Evolutionary conservation across 1,140 invertebrate genomes (phyloP).

Genomic region (Spodoptera litura): DNA sequence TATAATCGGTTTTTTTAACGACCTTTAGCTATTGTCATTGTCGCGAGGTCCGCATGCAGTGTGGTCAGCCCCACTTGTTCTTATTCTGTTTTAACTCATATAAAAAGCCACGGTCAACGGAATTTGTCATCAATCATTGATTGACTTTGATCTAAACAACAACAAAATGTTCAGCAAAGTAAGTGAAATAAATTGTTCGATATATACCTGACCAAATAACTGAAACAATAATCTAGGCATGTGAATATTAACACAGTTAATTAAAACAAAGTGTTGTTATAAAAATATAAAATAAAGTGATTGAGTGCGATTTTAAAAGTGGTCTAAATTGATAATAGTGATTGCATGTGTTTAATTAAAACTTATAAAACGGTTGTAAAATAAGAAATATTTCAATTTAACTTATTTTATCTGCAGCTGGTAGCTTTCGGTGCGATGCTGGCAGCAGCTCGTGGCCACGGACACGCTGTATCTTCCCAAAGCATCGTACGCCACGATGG

Average conservation of each 20-base stretch:
- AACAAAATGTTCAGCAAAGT: constrained; percentile 67
- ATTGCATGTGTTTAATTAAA: too few relatives aligned
- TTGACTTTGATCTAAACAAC: constrained; percentile 56
- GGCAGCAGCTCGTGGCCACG: constrained; percentile 55
- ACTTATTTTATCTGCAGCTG: constrained; percentile 57
- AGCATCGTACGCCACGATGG: constrained; percentile 70
- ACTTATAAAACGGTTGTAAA: too few relatives aligned
- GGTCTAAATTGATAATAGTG: too few relatives aligned
- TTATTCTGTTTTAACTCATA: constrained; percentile 63
- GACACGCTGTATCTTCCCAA: constrained; percentile 69
- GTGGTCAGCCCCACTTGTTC: constrained; percentile 65
- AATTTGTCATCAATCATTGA: constrained; percentile 63
- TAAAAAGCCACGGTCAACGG: constrained; percentile 64
- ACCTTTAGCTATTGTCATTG: constrained; percentile 62
- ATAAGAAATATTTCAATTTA: not conserved
- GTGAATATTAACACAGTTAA: too few relatives aligned
- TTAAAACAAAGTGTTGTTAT: too few relatives aligned
- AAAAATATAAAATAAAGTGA: too few relatives aligned
- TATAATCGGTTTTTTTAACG: constrained; percentile 60
- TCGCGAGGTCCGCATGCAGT: constrained; percentile 60
- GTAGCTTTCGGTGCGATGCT: constrained; percentile 58
- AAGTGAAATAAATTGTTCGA: constrained; percentile 43
- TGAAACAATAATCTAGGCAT: too few relatives aligned
- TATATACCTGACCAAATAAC: not conserved
- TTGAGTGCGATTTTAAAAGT: too few relatives aligned